Conservation (phyloP, 2,113 vertebrate genomes). For the Bubo bubo region DNA sequence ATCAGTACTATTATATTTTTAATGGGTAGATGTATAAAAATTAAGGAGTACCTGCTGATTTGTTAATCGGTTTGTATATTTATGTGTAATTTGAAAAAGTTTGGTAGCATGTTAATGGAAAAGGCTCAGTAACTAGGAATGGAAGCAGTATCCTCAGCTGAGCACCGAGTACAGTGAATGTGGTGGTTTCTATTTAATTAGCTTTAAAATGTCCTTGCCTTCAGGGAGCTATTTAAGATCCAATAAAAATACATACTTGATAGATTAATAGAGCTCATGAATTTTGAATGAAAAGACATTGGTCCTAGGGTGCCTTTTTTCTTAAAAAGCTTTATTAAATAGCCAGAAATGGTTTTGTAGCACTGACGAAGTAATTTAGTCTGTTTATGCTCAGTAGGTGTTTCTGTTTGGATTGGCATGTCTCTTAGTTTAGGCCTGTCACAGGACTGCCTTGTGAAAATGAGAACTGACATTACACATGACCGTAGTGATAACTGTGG, state of each 20-base stretch:
- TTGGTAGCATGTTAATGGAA: neutral
- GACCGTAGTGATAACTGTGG: neutral
- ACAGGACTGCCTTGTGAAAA: neutral
- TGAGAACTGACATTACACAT: neutral
- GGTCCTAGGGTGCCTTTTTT: neutral
- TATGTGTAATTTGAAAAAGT: neutral
- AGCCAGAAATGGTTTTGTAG: neutral
- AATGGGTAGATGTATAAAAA: neutral
- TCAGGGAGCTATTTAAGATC: neutral
- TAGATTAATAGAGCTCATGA: slow-evolving; percentile 4
- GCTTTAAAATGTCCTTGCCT: neutral
- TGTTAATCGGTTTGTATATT: neutral
- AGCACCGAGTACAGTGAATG: neutral
- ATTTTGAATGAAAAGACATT: neutral
- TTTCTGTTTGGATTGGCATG: neutral
- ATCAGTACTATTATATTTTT: neutral
- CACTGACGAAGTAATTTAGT: neutral
- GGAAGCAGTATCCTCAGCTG: neutral
- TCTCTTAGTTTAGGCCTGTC: neutral
- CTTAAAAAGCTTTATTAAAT: neutral
- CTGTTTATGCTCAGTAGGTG: neutral
- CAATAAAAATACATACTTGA: neutral
- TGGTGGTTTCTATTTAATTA: neutral
- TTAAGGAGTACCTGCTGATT: neutral
- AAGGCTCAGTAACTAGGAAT: neutral